Base-by-base conservation (phyloP, 2,797 vertebrate genomes). In the Staurois parvus region DNA sequence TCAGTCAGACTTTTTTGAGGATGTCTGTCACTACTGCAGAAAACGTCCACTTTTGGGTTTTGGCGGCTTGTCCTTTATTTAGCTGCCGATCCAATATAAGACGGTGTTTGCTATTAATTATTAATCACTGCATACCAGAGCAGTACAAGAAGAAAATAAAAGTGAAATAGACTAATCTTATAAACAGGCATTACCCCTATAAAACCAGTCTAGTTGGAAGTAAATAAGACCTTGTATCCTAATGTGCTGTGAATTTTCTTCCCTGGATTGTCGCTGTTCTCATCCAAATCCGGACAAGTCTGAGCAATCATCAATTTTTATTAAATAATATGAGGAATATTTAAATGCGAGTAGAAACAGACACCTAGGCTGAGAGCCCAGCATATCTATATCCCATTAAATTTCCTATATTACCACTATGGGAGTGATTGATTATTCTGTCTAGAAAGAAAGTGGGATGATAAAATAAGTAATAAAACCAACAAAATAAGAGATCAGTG, bases 381-480 rank as follows among this genome's bases (percentile, higher is more conserved):
- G 34, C 68, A 66, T 79, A 78, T 84, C 67, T 62, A 84, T 77
- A 84, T 78, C 75, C 83, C 76, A 84, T 84, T 84, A 79, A 32
- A 72, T 72, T 72, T 66, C 68, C 76, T 32, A 45, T 73, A 78
- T 84, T 78, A 84, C 52, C 76, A 78, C 83, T 42, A 76, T 84
- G 76, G 52, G 83, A 79, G 75, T 78, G 83, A 84, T 84, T 84
- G 83, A 84, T 84, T 73, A 84, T 78, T 84, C 75, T 84, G 83
- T 79, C 83, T 62, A 9, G 34, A 40, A 64, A 34, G 68, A 84
- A 84, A 79, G 56, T 84, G 75, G 48, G 48, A 79, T 72, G 83
- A 84, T 84, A 84, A 79, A 84, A 84, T 84, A 84, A 64, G 76
- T 68, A 84, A 84, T 84, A 84, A 84, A 84, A 45, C 32, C 37